Base-by-base conservation (phyloP, 1,140 invertebrate genomes). In the Goniozus legneri region DNA sequence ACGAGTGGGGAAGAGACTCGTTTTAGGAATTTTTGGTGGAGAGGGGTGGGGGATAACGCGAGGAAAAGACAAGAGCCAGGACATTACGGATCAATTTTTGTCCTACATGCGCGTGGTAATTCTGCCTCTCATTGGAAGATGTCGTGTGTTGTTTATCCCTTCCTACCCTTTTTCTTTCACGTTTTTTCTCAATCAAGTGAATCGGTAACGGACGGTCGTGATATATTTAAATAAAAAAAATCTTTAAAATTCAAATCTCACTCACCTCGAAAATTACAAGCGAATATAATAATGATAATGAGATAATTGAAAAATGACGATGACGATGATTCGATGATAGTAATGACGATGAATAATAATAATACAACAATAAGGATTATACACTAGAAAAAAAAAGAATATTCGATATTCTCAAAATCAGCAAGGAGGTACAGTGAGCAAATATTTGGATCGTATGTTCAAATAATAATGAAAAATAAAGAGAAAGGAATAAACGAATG, bases 281-380 rank as follows among this genome's bases (percentile, higher is more conserved):
- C 32, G 31, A 52, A 14, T 31, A 38, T 16, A 22, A 36, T 19
- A 22, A 30, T 19, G 19, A 24, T 20, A 4, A 40, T 10, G 49
- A 56, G 54, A 52, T 50, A 52, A 49, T 52, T 52, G 51, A 44
- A 56, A 50, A 52, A 54, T 54, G 48, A 52, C 44, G 34, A 50
- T 37, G 34, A 47, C 38, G 44, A 52, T 13, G 14, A 10, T 35
- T 15, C 15, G 15, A 2, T 18, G 7, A 35, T 42, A 30, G 19
- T 12, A 38, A n/a, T 27, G 16, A n/a, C 19, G 18, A 22, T 32
- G 44, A 62, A 51, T 44, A 32, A 44, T 49, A 36, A 50, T 33
- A 47, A 14, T 54, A 51, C 43, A 47, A 52, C 34, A 41, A 47
- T 50, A 55, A 32, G 49, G 50, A 49, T 54, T 48, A 54, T 47